Conservation (phyloP, 2,797 vertebrate species). For the Phoxinus dragarum region DNA sequence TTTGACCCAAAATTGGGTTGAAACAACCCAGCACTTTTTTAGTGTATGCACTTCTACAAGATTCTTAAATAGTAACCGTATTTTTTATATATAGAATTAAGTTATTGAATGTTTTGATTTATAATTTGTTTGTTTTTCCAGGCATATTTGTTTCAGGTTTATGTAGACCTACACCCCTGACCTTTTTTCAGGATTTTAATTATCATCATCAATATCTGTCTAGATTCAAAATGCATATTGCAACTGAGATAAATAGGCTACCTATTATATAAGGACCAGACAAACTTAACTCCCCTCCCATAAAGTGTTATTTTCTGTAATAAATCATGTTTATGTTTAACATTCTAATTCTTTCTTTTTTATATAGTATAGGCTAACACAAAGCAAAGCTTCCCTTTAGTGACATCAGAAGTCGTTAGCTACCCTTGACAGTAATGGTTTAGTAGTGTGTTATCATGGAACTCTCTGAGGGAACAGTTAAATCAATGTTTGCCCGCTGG, state of each 20-base stretch:
- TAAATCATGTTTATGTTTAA: background rate
- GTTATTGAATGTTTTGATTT: background rate
- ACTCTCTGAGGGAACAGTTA: slow-evolving; percentile 67
- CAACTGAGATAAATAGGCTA: background rate
- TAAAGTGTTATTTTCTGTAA: background rate
- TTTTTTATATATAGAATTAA: background rate
- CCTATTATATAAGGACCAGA: background rate
- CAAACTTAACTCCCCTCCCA: background rate
- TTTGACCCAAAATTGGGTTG: too few species aligned
- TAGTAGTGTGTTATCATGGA: slow-evolving; percentile 55
- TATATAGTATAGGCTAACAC: background rate
- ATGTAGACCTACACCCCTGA: background rate
- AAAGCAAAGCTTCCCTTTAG: background rate
- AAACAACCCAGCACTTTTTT: too few species aligned
- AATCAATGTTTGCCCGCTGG: slow-evolving; percentile 64
- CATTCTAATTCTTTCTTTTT: background rate
- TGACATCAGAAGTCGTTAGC: slow-evolving; percentile 2
- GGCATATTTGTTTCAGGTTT: background rate
- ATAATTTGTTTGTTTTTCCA: background rate
- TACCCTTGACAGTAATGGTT: slow-evolving; percentile 16
- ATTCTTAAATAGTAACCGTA: background rate
- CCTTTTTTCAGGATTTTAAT: background rate
- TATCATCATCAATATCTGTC: background rate
- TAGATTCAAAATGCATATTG: slow-evolving; percentile 10
- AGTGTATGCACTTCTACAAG: background rate